Conservation (phyloP, 2,888 invertebrate species). For the Hypercompe scribonia region DNA sequence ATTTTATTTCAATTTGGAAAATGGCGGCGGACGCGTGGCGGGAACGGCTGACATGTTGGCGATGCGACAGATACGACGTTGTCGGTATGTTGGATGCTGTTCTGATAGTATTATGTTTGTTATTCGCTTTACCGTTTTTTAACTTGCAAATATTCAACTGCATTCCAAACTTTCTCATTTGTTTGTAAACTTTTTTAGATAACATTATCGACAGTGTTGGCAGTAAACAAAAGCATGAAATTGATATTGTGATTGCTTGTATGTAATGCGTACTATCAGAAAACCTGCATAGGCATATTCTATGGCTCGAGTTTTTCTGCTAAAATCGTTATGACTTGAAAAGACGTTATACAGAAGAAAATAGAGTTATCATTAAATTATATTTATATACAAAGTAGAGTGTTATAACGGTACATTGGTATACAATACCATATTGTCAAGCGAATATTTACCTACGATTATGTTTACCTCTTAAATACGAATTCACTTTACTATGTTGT, state of each 20-base stretch:
- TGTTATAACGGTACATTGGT: too few relatives aligned
- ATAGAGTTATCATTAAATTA: too few relatives aligned
- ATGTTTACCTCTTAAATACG: neutral
- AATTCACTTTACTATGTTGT: neutral
- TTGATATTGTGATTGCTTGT: too few relatives aligned
- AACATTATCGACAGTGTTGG: neutral
- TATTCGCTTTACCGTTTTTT: constrained; percentile 14
- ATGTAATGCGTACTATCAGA: neutral
- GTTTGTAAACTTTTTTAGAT: neutral
- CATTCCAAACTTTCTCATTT: neutral
- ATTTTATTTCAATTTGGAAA: constrained; percentile 67
- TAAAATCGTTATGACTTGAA: neutral
- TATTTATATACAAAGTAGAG: too few relatives aligned
- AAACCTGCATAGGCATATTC: neutral
- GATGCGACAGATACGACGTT: constrained; percentile 7
- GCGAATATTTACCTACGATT: neutral
- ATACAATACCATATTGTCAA: neutral
- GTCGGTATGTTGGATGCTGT: constrained; percentile 7
- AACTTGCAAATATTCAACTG: constrained; percentile 2
- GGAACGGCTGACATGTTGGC: constrained; percentile 14
- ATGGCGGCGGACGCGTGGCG: constrained; percentile 59
- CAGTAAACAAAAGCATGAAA: neutral
- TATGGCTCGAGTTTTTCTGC: neutral
- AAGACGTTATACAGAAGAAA: neutral
- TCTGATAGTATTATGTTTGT: constrained; percentile 9